Evolutionary conservation across 2,797 vertebrate species (phyloP), one percentile per base, ranked within the genome.

Genomic region (Chaunax sp.): DNA sequence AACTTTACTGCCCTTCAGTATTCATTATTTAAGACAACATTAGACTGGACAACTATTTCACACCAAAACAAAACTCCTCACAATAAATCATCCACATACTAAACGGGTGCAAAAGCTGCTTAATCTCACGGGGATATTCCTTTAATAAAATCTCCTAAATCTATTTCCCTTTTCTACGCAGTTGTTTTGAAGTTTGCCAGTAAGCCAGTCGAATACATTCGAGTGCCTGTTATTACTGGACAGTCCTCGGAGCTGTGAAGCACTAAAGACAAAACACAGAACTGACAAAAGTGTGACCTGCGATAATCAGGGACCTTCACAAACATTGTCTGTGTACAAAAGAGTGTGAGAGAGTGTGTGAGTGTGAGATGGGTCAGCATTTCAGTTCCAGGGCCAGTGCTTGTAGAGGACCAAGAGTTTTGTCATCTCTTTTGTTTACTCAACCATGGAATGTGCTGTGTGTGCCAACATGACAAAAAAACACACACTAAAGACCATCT

Each of bases 361-460:
- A 28, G 46, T 37, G 59, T 22, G 14, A 55, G 37, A 70, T 15
- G n/a, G 57, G 58, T 72, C 71, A 83, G 74, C 65, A n/a, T 60
- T 76, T 81, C 65, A 67, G 53, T 33, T 41, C 37, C 54, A 28
- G 46, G 56, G 33, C 43, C 47, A 19, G 47, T 13, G 56, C 69
- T n/a, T 61, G 50, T 6, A 62, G 69, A 64, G 5, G 15, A 40
- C 33, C 28, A 2, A 16, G 52, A 65, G 37, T 4, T 73, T 66
- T 61, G 72, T 70, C 62, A 14, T 69, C 19, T 40, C 46, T 77
- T n/a, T 56, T 52, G 82, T 62, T 85, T 52, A 58, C 46, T 38
- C 67, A 60, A 26, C 49, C 16, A 0, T 45, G 78, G 81, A 85
- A 87, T 89, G 80, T 87, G 76, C 77, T 64, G 77, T 64, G 56